Percentiles rank a stretch among this genome's conserved stretches.
Evolutionary conservation across 1,140 invertebrate genomes (phyloP).

Genomic region (Sarcophaga bullata): DNA sequence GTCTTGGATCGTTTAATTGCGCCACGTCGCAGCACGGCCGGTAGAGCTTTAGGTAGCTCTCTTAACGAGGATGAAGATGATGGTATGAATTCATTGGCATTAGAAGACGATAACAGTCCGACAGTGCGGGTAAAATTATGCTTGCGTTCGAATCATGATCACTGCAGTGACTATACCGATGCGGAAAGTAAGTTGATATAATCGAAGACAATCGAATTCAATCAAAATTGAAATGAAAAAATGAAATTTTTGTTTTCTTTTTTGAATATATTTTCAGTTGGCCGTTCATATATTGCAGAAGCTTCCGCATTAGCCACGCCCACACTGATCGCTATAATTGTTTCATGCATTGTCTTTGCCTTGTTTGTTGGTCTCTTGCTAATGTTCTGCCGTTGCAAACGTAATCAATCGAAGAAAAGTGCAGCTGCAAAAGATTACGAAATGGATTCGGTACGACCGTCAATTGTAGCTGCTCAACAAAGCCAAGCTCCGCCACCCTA

Average conservation of each 20-base stretch:
- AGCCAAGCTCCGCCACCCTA: conserved; percentile 87
- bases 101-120: conserved; percentile 71
- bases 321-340: conserved; percentile 82
- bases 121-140: conserved; percentile 82
- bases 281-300: conserved; percentile 81
- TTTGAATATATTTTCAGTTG: conserved; percentile 69
- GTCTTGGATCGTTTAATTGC: conserved; percentile 70
- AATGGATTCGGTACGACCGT: conserved; percentile 84
- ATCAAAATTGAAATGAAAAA: not conserved
- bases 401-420: conserved; percentile 81
- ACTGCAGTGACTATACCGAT: conserved; percentile 84
- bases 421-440: conserved; percentile 87
- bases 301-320: conserved; percentile 79
- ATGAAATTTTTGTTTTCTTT: not conserved
- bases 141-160: conserved; percentile 77
- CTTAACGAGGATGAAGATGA: conserved; percentile 57
- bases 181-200: conserved; percentile 77
- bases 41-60: conserved; percentile 67
- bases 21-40: conserved; percentile 60
- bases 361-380: conserved; percentile 80
- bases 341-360: conserved; percentile 82
- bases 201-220: not conserved
- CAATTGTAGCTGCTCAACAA: conserved; percentile 78
- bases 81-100: conserved; percentile 66
- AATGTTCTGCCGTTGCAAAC: conserved; percentile 87